Base-by-base conservation (phyloP, 2,888 invertebrate species). In the Mamestra brassicae region DNA sequence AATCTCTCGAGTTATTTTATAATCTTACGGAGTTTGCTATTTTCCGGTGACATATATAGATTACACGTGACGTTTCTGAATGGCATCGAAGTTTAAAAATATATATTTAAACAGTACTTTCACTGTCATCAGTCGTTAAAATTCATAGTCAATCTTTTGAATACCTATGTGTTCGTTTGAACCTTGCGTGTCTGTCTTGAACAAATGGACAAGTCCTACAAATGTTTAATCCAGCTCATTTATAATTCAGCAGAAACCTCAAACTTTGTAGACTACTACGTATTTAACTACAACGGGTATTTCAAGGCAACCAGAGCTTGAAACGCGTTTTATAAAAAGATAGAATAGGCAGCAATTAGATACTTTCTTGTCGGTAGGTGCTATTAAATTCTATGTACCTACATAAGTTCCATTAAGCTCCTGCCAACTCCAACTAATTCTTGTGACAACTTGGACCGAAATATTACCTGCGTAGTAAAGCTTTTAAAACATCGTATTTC, bases 401-500 rank as follows among this genome's bases (percentile, higher is more conserved):
- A 26, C 63, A n/a, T 55, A 71, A 57, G 52, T 69, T 69, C 76
- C 64, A 69, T 76, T 81, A 83, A 63, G 58, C 50, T 17, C n/a
- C 38, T 68, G 60, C 26, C 58, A 61, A 47, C 50, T 81, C 54
- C 60, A 47, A 55, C 64, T 66, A 64, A 69, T 76, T 71, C 81
- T 61, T 71, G 55, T 57, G 50, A 69, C 55, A 76, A 66, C 26
- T 36, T 50, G 57, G 26, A 50, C 67, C 26, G 13, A 65, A 81
- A 68, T 58, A 66, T 81, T 71, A 71, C 81, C 71, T 66, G 61
- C 55, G 58, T 58, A 81, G 66, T 84, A 81, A 84, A 61, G 85
- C 81, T 81, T 81, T 84, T 81, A 81, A 68, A 84, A 81, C 71
- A 64, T 76, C 66, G 54, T 72, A 76, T 84, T 81, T 72, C 70